A percentile compares a stretch with the other conserved stretches of the same genome.
Evolutionary conservation across 2,797 vertebrate species (phyloP).

Genomic region (Chromis chromis): DNA sequence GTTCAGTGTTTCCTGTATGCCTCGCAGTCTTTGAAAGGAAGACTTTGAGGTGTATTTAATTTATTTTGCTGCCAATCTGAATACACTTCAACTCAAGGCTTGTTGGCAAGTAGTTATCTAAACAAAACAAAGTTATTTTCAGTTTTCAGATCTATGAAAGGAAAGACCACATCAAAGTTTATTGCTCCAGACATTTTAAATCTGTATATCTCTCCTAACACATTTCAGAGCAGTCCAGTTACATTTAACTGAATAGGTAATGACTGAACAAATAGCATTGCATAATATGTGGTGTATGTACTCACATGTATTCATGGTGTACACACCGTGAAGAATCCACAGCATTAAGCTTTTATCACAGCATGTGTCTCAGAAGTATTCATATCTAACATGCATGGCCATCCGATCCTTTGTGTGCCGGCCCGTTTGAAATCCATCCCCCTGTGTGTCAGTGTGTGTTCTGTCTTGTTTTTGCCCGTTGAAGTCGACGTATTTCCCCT

Average conservation of each 20-base stretch:
- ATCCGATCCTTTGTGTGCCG: conserved; percentile 35
- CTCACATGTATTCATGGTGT: conserved; percentile 34
- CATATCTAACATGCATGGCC: conserved; percentile 39
- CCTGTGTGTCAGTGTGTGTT: conserved; percentile 29
- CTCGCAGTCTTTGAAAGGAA: conserved; percentile 35
- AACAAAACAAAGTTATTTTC: conserved; percentile 6
- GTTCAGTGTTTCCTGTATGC: conserved; percentile 11
- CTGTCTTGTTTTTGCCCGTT: conserved; percentile 18
- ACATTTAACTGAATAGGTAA: conserved; percentile 45
- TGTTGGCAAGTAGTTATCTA: neutral
- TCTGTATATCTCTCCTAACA: conserved; percentile 6
- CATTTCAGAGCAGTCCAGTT: conserved; percentile 36
- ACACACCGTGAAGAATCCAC: conserved; percentile 37
- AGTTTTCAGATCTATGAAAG: conserved; percentile 20
- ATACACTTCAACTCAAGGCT: conserved; percentile 1
- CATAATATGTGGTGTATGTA: conserved; percentile 44
- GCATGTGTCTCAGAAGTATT: conserved; percentile 59
- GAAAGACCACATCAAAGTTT: neutral
- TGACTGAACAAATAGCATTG: conserved; percentile 39
- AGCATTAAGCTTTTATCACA: conserved; percentile 62
- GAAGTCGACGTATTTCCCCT: conserved; percentile 11
- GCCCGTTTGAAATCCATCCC: conserved; percentile 41
- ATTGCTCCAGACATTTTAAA: conserved; percentile 26
- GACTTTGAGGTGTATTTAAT: conserved; percentile 33
- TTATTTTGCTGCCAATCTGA: conserved; percentile 17